phyloP scores from a whole-genome alignment of 2,113 vertebrate species.

The Aldabrachelys gigantea region DNA sequence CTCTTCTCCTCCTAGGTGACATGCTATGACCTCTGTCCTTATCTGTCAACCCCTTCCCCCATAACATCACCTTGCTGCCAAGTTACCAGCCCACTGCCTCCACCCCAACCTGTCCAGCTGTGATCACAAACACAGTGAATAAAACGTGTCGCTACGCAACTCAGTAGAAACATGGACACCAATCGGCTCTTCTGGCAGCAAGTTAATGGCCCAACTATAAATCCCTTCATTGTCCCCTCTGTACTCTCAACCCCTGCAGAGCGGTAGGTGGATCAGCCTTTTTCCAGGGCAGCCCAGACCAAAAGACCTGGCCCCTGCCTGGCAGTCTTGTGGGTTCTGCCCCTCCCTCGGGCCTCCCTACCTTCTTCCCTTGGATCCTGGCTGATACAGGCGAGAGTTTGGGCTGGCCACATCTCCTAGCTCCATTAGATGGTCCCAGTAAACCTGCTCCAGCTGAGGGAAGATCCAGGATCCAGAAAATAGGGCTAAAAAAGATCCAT shows the following conservation, averaged over 20 bases:
- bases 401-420: no score
- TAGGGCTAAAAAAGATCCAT: not conserved
- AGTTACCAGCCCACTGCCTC: not conserved
- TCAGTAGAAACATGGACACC: not conserved
- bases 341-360: no score
- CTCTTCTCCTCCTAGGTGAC: not conserved
- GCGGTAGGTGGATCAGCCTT: not conserved
- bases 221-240: not conserved
- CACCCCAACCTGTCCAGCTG: not conserved
- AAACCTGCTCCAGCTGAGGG: not conserved
- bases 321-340: no score
- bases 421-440: no score
- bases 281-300: not conserved
- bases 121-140: not conserved
- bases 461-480: not conserved
- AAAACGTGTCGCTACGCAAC: not conserved
- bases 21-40: not conserved
- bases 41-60: not conserved
- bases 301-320: not conserved
- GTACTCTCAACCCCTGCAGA: not conserved
- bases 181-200: not conserved
- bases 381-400: no score
- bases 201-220: not conserved
- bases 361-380: no score
- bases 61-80: not conserved